phyloP scores from a whole-genome alignment of 1,140 invertebrate genomes.

The Parasteatoda tepidariorum region DNA sequence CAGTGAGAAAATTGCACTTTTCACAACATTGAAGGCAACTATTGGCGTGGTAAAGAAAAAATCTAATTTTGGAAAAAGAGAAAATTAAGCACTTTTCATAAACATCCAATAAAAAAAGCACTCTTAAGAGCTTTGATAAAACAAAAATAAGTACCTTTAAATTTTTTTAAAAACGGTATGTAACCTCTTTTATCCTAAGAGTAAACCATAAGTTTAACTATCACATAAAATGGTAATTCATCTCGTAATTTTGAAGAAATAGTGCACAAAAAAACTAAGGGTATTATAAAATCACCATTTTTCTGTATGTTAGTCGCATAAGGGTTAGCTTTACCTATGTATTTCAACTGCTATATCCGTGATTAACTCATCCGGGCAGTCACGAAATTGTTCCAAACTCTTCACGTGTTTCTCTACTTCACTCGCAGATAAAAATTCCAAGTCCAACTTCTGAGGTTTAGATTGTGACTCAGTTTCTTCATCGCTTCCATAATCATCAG shows the following conservation, averaged over 20 bases:
- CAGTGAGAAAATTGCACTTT: too few species aligned
- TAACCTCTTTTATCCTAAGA: too few species aligned
- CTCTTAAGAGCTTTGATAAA: too few species aligned
- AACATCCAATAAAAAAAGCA: too few species aligned
- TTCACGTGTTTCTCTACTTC: slow-evolving; percentile 79
- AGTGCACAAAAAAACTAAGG: neutral
- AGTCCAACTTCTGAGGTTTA: slow-evolving; percentile 71
- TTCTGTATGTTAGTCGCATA: neutral
- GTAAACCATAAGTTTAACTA: neutral
- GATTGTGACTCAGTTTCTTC: slow-evolving; percentile 69
- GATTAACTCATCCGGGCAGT: slow-evolving; percentile 70
- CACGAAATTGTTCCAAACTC: slow-evolving; percentile 71
- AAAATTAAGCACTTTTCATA: too few species aligned
- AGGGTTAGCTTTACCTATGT: slow-evolving; percentile 50
- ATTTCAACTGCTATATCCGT: slow-evolving; percentile 22
- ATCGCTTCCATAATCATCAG: slow-evolving; percentile 71
- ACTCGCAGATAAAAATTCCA: slow-evolving; percentile 75
- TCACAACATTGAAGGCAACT: too few species aligned
- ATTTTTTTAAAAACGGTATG: too few species aligned
- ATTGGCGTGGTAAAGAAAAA: too few species aligned
- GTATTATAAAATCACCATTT: neutral
- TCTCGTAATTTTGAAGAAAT: neutral
- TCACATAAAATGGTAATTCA: neutral
- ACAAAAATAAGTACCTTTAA: too few species aligned
- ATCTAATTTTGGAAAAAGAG: too few species aligned